Percentiles rank a stretch among this genome's conserved stretches.
Evolutionary conservation across 2,797 vertebrate genomes (phyloP).

Genomic region (Petrocephalus sullivani): DNA sequence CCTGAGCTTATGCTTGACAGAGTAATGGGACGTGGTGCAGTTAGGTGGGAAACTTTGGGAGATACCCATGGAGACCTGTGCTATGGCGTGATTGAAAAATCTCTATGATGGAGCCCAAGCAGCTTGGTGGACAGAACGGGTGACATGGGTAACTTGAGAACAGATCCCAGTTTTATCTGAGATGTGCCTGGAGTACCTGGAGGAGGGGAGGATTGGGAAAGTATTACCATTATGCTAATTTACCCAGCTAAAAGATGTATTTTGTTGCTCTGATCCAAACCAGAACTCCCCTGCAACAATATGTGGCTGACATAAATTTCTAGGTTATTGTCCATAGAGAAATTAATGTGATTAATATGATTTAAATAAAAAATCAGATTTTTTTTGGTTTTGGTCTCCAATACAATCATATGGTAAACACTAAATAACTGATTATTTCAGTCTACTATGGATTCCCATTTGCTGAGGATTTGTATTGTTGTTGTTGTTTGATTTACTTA

Average conservation of each 20-base stretch:
- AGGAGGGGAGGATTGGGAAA: neutral
- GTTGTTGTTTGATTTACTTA: neutral
- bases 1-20: neutral
- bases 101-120: neutral
- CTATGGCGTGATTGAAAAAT: neutral
- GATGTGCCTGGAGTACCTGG: neutral
- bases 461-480: neutral
- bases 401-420: neutral
- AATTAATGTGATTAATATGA: neutral
- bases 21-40: neutral
- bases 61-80: neutral
- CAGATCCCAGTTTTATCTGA: neutral
- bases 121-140: neutral
- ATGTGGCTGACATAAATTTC: neutral
- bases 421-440: neutral
- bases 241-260: neutral
- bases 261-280: neutral
- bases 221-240: neutral
- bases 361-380: too few species aligned
- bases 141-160: neutral
- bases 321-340: neutral
- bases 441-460: neutral
- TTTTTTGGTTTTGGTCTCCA: neutral
- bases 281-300: neutral
- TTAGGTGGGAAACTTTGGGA: neutral